Percentiles rank a stretch among this genome's conserved stretches.
phyloP scores from a whole-genome alignment of 2,113 vertebrate genomes.

The Caracal caracal region DNA sequence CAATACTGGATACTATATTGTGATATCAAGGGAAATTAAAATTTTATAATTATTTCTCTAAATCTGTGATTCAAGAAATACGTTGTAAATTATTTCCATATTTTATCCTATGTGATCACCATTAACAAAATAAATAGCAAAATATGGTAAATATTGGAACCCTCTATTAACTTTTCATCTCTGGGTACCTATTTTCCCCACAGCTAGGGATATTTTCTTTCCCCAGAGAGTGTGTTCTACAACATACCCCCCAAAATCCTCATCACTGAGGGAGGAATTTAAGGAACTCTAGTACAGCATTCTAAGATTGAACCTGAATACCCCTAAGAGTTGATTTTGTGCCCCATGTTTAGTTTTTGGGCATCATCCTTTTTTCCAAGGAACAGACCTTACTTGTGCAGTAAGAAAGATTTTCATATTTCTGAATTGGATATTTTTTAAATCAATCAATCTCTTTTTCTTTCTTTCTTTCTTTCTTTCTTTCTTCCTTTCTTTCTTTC shows the following conservation, averaged over 20 bases:
- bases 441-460: constrained; percentile 63
- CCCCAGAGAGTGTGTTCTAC: not conserved
- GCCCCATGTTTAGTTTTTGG: not conserved
- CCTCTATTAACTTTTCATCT: not conserved
- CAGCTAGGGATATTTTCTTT: not conserved
- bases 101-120: not conserved
- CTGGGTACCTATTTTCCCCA: not conserved
- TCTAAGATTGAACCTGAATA: not conserved
- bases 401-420: not conserved
- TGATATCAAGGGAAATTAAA: not conserved
- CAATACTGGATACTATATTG: not conserved
- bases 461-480: constrained; percentile 38
- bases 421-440: not conserved
- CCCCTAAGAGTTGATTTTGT: not conserved
- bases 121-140: not conserved
- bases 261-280: not conserved
- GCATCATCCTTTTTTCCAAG: not conserved
- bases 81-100: not conserved
- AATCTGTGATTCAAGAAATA: not conserved
- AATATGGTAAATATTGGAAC: not conserved
- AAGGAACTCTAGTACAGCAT: not conserved
- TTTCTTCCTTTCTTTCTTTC: not conserved
- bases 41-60: not conserved
- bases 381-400: not conserved
- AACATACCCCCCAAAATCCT: not conserved